Percentiles rank a stretch among this genome's conserved stretches.
Evolutionary conservation across 2,113 vertebrate genomes (phyloP).

Genomic region (Eubucco bourcierii): DNA sequence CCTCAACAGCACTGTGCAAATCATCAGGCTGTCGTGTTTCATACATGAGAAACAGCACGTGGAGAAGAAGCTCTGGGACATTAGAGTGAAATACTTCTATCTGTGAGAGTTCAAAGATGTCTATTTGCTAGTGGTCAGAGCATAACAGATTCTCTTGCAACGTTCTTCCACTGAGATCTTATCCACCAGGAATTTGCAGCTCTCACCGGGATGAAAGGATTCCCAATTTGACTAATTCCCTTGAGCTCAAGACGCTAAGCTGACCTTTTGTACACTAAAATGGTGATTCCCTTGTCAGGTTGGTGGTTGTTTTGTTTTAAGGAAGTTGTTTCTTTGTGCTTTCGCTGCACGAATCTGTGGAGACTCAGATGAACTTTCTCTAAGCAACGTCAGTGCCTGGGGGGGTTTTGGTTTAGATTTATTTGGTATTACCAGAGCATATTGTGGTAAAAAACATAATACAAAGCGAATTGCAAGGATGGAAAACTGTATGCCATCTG

Average conservation of each 20-base stretch:
- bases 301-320: background rate
- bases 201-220: background rate
- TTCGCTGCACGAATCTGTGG: background rate
- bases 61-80: background rate
- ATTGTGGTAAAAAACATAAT: background rate
- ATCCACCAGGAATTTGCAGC: background rate
- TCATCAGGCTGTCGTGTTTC: background rate
- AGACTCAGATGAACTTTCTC: background rate
- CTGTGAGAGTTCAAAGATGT: constrained; percentile 7
- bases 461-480: background rate
- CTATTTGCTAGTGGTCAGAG: constrained; percentile 9
- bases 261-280: background rate
- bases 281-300: background rate
- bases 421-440: constrained; percentile 6
- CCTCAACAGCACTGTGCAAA: constrained; percentile 26
- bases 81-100: constrained; percentile 31
- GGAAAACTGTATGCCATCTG: constrained; percentile 11
- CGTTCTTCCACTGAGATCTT: background rate
- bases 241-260: background rate
- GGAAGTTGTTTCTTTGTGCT: background rate
- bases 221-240: background rate
- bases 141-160: background rate
- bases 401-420: background rate
- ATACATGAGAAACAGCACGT: constrained; percentile 10
- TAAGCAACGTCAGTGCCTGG: background rate